Percentiles rank a stretch among this genome's conserved stretches.
phyloP scores from a whole-genome alignment of 1,140 invertebrate species.

The Eciton burchellii region DNA sequence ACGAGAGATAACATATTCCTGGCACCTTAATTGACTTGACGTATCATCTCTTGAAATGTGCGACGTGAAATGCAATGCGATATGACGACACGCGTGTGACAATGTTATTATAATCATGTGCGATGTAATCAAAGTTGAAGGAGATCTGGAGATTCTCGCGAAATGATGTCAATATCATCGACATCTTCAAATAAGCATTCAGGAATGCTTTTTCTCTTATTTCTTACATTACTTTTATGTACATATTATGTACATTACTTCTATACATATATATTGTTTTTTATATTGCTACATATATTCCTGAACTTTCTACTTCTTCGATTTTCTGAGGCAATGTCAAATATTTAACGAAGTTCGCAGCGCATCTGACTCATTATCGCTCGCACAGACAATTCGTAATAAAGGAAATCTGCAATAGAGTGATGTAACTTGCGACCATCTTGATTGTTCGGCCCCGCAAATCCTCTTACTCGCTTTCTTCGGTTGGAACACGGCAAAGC shows the following conservation, averaged over 20 bases:
- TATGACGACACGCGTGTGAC: not conserved
- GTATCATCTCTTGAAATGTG: not conserved
- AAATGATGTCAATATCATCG: no score
- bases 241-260: no score
- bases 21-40: not conserved
- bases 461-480: slow-evolving; percentile 48
- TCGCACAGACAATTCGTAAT: not conserved
- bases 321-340: no score
- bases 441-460: slow-evolving; percentile 37
- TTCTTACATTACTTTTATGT: no score
- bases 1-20: slow-evolving; percentile 30
- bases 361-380: not conserved
- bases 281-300: no score
- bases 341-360: no score
- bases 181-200: no score
- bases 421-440: not conserved
- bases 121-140: not conserved
- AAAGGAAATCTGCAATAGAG: not conserved
- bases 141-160: not conserved
- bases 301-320: no score
- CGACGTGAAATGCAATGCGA: no score
- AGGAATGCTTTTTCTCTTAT: no score
- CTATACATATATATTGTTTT: no score
- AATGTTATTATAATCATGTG: no score
- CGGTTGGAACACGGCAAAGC: slow-evolving; percentile 28